Conservation (phyloP, 2,888 invertebrate genomes). For the Napeogenes sylphis region DNA sequence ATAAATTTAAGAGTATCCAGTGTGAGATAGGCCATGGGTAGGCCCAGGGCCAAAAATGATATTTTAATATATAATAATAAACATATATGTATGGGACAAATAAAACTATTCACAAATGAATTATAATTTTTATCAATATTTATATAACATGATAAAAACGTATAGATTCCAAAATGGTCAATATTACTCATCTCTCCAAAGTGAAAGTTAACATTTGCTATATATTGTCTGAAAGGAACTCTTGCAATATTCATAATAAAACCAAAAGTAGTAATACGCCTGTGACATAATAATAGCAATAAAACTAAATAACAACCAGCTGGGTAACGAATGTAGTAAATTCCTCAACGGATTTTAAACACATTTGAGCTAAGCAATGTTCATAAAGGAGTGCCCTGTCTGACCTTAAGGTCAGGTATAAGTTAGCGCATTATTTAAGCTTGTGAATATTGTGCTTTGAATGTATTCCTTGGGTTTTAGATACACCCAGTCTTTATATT, state of each 20-base stretch:
- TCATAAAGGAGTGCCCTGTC: conserved; percentile 17
- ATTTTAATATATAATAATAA: no score
- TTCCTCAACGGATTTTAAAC: neutral
- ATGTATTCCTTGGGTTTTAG: no score
- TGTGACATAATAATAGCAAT: neutral
- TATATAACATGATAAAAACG: no score
- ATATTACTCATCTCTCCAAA: neutral
- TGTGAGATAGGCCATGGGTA: no score
- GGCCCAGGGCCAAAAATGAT: no score
- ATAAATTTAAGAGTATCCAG: no score
- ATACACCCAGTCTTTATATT: no score
- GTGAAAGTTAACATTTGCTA: neutral
- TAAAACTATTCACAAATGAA: no score
- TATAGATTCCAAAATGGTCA: neutral
- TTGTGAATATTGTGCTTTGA: no score
- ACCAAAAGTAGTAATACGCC: neutral
- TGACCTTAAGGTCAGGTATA: conserved; percentile 49
- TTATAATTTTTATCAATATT: no score
- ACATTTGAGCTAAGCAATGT: conserved; percentile 10
- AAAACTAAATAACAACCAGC: neutral
- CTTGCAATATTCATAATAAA: neutral
- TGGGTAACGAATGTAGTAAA: neutral
- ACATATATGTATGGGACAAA: no score
- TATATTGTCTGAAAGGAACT: conserved; percentile 3
- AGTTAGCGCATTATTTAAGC: conserved; percentile 34